Base-by-base conservation (phyloP, 2,888 invertebrate species). In the Temnothorax rugatulus region DNA sequence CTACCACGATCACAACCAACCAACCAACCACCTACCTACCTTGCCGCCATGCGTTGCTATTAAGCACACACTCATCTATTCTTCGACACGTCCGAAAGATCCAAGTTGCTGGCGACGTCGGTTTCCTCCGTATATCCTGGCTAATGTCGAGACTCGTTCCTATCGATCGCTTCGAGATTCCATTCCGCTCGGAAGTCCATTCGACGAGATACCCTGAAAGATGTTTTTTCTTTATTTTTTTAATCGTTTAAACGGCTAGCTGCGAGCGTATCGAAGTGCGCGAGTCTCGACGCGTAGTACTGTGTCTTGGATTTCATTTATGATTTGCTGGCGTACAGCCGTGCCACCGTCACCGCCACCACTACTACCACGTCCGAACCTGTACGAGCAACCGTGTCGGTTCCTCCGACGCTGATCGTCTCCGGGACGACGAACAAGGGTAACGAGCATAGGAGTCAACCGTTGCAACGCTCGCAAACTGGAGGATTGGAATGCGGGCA, bases 301-400 rank as follows among this genome's bases (percentile, higher is more conserved):
- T 90, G 92, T 93, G 92, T 93, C 59, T 93, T 92, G 88, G 86
- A 82, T 87, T 93, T 94, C 84, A 93, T 92, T 93, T 94, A 94
- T 94, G 84, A 94, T 94, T 94, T 94, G 94, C 94, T 94, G 93
- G 91, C 92, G 90, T 88, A 87, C 92, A 94, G 95, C 91, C 95
- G 95, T 89, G 92, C 93, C 87, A 85, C 38, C 63, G 50, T 38
- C 29, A 73, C 41, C 11, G 41, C 3, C 13, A 71, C 93, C 88
- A 84, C 34, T 3, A 64, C 64, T 11, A 73, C 29, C 41, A 54
- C 82, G 1, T 63, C 74, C 9, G 82, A 82, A 85, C 82, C 84
- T 74, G 89, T 85, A 64, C 88, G 93, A 85, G 90, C 91, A 79
- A 90, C 91, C 61, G 87, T 91, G 52, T 91, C 93, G 86, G 88